Base-by-base conservation (phyloP, 1,140 invertebrate genomes). In the Dolichoris vasculosae region DNA sequence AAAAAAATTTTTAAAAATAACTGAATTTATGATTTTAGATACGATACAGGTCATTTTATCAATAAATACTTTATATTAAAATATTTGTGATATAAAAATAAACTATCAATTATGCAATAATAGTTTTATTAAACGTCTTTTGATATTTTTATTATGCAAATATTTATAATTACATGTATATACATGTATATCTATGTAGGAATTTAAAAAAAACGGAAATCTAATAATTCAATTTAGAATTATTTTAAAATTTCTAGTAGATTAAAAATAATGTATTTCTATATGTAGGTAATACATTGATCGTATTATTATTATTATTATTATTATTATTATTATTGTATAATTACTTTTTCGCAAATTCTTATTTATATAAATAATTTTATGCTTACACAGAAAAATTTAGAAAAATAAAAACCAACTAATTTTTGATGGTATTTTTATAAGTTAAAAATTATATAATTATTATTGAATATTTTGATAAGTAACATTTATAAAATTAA, bases 11-110 rank as follows among this genome's bases (percentile, higher is more conserved):
- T 26, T 2, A 59, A 81, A 81, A 81, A 48, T 81, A 67, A 40
- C 38, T 17, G 38, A 11, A 79, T 79, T 80, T 80, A 80, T 80
- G 38, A 20, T 63, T 15, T 78, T 80, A 38, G 2, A 23, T 17
- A n/a, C 43, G 15, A 81, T 81, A 30, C 63, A 64, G n/a, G 26
- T 69, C 67, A 71, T 4, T 71, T 2, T 71, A 63, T 69, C n/a
- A 69, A 43, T 81, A 20, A 69, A 48, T 81, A 51, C 35, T 81
- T 81, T 30, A 35, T 13, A 26, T 81, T 69, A 51, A 64, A 48
- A 51, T 71, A 81, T 32, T 81, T 23, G 35, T 32, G 30, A 51
- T 11, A 51, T 32, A 48, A 13, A 69, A 71, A 32, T 23, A n/a
- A 43, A 30, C 30, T 67, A 67, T 43, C 9, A 46, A 30, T 43